Evolutionary conservation across 1,140 invertebrate species (phyloP), one percentile per base, ranked within the genome.

Genomic region (Colletes latitarsis): DNA sequence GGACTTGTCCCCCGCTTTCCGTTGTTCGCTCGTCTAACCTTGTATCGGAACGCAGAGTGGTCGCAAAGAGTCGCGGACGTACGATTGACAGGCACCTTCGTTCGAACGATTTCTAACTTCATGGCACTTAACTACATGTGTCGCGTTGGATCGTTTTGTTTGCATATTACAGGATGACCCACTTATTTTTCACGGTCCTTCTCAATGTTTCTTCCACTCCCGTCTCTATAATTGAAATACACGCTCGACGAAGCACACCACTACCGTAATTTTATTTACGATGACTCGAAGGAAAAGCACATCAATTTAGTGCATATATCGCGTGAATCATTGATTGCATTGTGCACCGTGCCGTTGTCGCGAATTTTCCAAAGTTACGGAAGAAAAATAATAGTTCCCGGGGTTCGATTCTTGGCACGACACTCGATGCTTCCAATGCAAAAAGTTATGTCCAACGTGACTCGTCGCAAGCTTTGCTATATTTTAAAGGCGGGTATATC

Each of bases 1-100:
- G 55, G 6, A n/a, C 55, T 19, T n/a, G 14, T 57, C 55, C n/a
- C 3, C n/a, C 17, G 55, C 6, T 57, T 57, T 57, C 15, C 17
- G 62, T 30, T 41, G 10, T 72, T 72, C 12, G 46, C 9, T 14
- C 60, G 81, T 46, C 78, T 62, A 67, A 58, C 52, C 49, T 64
- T 60, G 49, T 60, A 60, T 55, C 9, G 15, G 17, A 39, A 41
- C 39, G 19, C 41, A 0, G 30, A 6, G 21, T 21, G 52, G 55
- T 17, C 53, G 15, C 5, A 57, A 57, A 57, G 9, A 8, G 9
- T 0, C 6, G 6, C 0, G 43, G 43, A 46, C 43, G 43, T 12
- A 60, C 19, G 12, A 21, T 12, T 12, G 21, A 60, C 21, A 30
- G 30, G 30, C 30, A 10, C 10, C 10, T 12, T 21, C 19, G 58